Conservation (phyloP, 2,888 invertebrate species). For the Latheticus oryzae region DNA sequence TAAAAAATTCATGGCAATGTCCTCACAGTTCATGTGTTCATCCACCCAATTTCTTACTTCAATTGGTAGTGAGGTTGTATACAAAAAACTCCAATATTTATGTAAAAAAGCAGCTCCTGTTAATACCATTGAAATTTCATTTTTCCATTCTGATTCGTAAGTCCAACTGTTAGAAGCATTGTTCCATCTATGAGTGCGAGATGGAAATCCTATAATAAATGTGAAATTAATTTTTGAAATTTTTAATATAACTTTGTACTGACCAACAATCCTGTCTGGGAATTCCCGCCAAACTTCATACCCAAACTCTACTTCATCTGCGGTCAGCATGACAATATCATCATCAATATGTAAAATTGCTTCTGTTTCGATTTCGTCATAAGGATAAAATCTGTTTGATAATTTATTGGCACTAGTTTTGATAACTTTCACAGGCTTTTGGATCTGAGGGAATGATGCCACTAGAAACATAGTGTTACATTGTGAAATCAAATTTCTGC, state of each 20-base stretch:
- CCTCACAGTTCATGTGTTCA: constrained; percentile 96
- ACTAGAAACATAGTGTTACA: constrained; percentile 68
- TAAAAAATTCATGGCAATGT: constrained; percentile 98
- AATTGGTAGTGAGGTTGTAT: constrained; percentile 88
- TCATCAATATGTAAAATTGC: constrained; percentile 95
- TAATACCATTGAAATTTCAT: constrained; percentile 94
- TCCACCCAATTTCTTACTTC: constrained; percentile 92
- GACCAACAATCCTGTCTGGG: constrained; percentile 88
- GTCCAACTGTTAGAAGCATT: constrained; percentile 87
- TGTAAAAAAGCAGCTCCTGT: constrained; percentile 98
- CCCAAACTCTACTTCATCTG: constrained; percentile 96
- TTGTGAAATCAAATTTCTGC: neutral
- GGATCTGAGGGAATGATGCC: constrained; percentile 88
- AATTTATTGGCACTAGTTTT: constrained; percentile 91
- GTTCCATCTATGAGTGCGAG: constrained; percentile 94
- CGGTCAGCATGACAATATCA: constrained; percentile 94
- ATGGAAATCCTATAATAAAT: constrained; percentile 81
- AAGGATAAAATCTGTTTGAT: constrained; percentile 96
- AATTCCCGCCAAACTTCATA: constrained; percentile 96
- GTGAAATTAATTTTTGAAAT: neutral
- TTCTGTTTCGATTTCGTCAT: constrained; percentile 96
- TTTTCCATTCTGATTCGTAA: constrained; percentile 98
- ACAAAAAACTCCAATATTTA: constrained; percentile 95
- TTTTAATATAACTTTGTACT: constrained; percentile 27
- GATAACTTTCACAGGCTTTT: constrained; percentile 90